These are phyloP conservation scores for Catharus bicknelli DNA, from an alignment of 2,113 vertebrate genomes.

Conservation along the genomic window DNA sequence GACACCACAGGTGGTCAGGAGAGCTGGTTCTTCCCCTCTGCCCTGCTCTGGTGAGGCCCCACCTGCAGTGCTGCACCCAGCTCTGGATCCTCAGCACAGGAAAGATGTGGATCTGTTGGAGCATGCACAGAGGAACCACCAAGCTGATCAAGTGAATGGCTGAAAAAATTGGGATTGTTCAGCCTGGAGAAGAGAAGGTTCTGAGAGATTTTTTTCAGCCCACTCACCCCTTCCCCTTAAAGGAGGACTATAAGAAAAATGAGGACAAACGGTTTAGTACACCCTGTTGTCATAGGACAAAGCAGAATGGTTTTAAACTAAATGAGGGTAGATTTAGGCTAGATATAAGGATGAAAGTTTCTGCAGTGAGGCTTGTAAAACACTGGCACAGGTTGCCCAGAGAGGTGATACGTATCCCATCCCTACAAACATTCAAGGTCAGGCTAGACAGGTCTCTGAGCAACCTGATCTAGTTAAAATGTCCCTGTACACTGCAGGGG, in stretches of 20 bases:
- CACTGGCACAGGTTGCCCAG: neutral
- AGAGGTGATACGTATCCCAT: neutral
- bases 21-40: neutral
- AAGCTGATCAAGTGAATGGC: neutral
- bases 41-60: neutral
- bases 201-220: neutral
- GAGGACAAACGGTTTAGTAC: neutral
- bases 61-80: neutral
- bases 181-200: neutral
- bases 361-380: neutral
- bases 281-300: neutral
- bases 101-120: neutral
- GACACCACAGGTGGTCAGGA: neutral
- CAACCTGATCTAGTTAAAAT: neutral
- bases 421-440: neutral
- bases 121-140: neutral
- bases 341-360: neutral
- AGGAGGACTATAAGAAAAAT: neutral
- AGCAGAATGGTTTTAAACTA: neutral
- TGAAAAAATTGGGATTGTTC: neutral
- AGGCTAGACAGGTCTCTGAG: neutral
- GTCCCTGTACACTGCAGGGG: neutral
- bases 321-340: neutral
- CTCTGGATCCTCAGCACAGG: neutral
- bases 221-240: neutral